A percentile compares a stretch with the other conserved stretches of the same genome.
Conservation (phyloP, 2,888 invertebrate genomes). For the Balanococcus diminutus region DNA sequence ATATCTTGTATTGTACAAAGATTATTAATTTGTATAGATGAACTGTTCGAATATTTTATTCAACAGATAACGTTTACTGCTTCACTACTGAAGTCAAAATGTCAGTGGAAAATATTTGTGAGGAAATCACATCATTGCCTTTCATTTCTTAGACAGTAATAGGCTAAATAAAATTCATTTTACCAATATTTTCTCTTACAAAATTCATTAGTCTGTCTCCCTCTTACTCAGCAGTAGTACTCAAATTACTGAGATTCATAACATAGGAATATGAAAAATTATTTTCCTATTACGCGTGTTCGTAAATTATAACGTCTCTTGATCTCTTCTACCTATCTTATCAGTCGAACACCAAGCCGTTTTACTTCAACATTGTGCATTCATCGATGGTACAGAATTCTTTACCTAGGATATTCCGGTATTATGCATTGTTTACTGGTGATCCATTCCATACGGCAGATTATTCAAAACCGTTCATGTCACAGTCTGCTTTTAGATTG, state of each 20-base stretch:
- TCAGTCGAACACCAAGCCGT: neutral
- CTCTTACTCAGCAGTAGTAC: no score
- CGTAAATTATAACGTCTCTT: neutral
- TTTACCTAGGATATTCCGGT: neutral
- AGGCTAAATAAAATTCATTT: neutral
- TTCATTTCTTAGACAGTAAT: neutral
- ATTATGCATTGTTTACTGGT: slow-evolving; percentile 5
- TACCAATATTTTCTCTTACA: neutral
- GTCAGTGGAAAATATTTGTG: neutral
- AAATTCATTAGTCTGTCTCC: neutral
- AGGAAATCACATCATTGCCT: neutral
- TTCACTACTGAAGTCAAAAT: neutral
- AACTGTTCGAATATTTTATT: neutral
- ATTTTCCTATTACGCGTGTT: neutral
- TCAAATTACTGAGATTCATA: no score
- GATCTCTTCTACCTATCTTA: neutral
- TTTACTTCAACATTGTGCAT: neutral
- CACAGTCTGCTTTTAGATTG: neutral
- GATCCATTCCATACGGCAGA: neutral
- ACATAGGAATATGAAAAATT: neutral
- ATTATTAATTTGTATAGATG: neutral
- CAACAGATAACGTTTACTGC: neutral
- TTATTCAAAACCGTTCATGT: neutral
- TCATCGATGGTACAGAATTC: neutral
- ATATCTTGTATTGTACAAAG: neutral